These are phyloP conservation scores for Zhengitettix transpicula DNA, from an alignment of 2,888 invertebrate genomes.

Conservation along the genomic window DNA sequence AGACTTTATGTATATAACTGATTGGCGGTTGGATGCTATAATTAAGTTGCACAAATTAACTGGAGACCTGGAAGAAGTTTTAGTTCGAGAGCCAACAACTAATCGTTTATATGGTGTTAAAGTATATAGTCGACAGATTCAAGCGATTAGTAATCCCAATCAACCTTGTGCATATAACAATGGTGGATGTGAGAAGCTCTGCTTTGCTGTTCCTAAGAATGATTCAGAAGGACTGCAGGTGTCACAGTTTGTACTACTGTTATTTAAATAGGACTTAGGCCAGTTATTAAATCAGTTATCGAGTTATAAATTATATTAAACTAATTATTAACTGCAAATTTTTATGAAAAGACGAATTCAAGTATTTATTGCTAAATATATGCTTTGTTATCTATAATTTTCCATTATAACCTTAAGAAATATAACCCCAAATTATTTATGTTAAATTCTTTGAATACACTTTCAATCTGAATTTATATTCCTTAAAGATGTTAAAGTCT, in stretches of 20 bases:
- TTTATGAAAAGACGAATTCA: too few relatives aligned
- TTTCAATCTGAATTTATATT: too few relatives aligned
- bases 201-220: constrained; percentile 72
- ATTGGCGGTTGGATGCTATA: constrained; percentile 92
- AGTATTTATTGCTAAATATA: too few relatives aligned
- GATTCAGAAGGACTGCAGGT: constrained; percentile 24
- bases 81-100: constrained; percentile 76
- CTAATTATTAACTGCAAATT: too few relatives aligned
- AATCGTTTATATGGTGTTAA: constrained; percentile 85
- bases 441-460: too few relatives aligned
- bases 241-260: background rate
- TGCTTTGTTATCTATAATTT: too few relatives aligned
- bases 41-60: constrained; percentile 75
- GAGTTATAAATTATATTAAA: too few relatives aligned
- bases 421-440: too few relatives aligned
- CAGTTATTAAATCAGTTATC: too few relatives aligned
- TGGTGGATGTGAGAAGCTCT: constrained; percentile 87
- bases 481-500: too few relatives aligned
- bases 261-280: background rate
- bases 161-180: constrained; percentile 76
- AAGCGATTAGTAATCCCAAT: constrained; percentile 39
- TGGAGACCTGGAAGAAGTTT: constrained; percentile 71
- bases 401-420: too few relatives aligned
- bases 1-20: constrained; percentile 91
- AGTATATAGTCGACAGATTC: constrained; percentile 60